Percentiles rank a stretch among this genome's conserved stretches.
phyloP scores from a whole-genome alignment of 2,888 invertebrate genomes.

The Andrena hattorfiana region DNA sequence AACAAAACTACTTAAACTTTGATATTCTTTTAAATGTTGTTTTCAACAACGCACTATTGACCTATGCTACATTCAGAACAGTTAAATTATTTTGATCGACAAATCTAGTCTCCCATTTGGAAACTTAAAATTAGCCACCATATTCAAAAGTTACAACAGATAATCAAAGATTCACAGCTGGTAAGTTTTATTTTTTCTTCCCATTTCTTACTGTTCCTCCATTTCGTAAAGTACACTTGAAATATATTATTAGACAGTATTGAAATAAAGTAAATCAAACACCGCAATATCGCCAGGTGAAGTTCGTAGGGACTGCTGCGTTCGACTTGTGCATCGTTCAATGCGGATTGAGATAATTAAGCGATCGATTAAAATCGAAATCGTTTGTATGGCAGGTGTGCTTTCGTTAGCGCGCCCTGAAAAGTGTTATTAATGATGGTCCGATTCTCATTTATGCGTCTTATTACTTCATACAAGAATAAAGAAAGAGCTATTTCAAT shows the following conservation, averaged over 20 bases:
- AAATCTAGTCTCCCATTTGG: no score
- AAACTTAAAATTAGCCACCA: no score
- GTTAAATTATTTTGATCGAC: no score
- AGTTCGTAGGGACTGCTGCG: conserved; percentile 1
- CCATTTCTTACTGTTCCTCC: no score
- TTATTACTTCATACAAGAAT: conserved; percentile 27
- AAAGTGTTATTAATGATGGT: conserved; percentile 46
- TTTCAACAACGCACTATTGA: no score
- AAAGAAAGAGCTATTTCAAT: conserved; percentile 33
- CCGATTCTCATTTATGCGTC: conserved; percentile 19
- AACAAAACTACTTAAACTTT: no score
- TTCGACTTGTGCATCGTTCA: conserved; percentile 7
- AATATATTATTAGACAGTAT: neutral
- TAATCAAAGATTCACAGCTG: no score
- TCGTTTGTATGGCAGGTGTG: conserved; percentile 43
- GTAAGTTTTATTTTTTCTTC: no score
- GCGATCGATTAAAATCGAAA: conserved; percentile 50
- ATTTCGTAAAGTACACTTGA: neutral
- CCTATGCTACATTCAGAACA: no score
- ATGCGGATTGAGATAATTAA: conserved; percentile 52
- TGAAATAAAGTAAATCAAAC: neutral
- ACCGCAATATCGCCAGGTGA: neutral
- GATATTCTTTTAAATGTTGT: no score
- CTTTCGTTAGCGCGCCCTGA: conserved; percentile 21
- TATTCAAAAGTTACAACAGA: no score